phyloP scores from a whole-genome alignment of 2,113 vertebrate genomes.

The Delphinus delphis region DNA sequence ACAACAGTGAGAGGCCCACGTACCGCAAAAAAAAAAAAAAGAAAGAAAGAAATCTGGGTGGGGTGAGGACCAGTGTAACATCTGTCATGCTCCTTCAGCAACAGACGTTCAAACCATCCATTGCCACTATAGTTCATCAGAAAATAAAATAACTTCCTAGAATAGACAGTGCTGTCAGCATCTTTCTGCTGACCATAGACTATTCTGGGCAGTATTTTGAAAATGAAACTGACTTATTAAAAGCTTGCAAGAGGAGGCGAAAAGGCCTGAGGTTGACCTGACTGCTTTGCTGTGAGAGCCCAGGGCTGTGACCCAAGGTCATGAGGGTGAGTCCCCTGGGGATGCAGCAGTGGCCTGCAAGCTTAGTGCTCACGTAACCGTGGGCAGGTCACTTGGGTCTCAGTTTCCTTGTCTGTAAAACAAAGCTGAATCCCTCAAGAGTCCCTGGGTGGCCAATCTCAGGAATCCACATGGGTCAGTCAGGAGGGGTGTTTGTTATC shows the following conservation, averaged over 20 bases:
- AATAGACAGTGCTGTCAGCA: not conserved
- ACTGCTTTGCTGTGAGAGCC: not conserved
- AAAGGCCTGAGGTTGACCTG: not conserved
- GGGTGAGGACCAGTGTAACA: not conserved
- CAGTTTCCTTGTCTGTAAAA: not conserved
- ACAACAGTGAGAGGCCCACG: no score
- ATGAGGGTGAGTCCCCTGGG: not conserved
- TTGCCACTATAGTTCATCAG: not conserved
- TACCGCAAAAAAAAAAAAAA: no score
- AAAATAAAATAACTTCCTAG: not conserved
- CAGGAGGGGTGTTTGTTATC: not conserved
- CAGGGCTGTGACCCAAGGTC: not conserved
- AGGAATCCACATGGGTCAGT: not conserved
- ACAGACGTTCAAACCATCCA: not conserved
- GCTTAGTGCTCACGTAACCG: not conserved
- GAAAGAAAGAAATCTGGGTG: not conserved
- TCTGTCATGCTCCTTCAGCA: not conserved
- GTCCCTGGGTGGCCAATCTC: not conserved
- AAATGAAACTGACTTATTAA: constrained; percentile 42
- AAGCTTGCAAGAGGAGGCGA: not conserved
- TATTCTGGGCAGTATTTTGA: constrained; percentile 40
- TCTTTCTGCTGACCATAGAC: constrained; percentile 23
- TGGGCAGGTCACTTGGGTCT: not conserved
- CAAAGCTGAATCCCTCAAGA: not conserved
- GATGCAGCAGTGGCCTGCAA: not conserved